phyloP scores from a whole-genome alignment of 2,113 vertebrate species.

The Lates calcarifer region DNA sequence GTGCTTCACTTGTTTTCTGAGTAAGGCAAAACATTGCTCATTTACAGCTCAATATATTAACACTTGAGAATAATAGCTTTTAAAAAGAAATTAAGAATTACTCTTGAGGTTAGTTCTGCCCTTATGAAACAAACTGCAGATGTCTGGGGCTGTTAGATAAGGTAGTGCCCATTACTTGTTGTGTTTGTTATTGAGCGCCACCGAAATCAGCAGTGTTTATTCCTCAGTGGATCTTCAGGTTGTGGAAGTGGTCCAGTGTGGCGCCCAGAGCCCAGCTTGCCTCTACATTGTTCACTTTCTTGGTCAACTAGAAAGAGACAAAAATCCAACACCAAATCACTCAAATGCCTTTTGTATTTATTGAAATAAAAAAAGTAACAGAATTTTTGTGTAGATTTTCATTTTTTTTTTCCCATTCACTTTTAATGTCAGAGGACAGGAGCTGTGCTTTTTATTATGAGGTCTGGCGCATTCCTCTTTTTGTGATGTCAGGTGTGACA shows the following conservation, averaged over 20 bases:
- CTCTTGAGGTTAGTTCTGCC: constrained; percentile 31
- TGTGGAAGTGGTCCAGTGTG: constrained; percentile 89
- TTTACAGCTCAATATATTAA: constrained; percentile 50
- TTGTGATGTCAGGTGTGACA: not conserved
- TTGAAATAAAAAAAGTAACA: constrained; percentile 62
- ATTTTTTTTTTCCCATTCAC: not conserved
- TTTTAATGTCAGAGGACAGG: not conserved
- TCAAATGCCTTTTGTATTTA: constrained; percentile 76
- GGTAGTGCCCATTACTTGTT: constrained; percentile 5
- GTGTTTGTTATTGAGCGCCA: constrained; percentile 35
- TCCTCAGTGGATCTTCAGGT: constrained; percentile 85
- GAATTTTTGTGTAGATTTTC: not conserved
- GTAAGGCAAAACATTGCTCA: constrained; percentile 27
- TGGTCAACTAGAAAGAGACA: constrained; percentile 87
- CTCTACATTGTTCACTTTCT: constrained; percentile 96
- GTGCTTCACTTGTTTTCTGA: constrained; percentile 23
- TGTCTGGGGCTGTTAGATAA: constrained; percentile 41
- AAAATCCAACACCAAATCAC: constrained; percentile 53
- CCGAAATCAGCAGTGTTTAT: constrained; percentile 24
- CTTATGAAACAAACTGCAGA: constrained; percentile 18
- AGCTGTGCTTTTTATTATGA: not conserved
- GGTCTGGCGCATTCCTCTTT: not conserved
- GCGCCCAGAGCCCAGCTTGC: constrained; percentile 97
- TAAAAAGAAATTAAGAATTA: constrained; percentile 27
- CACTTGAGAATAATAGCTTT: constrained; percentile 52